phyloP scores from a whole-genome alignment of 2,797 vertebrate species.

The Scleropages formosus region DNA sequence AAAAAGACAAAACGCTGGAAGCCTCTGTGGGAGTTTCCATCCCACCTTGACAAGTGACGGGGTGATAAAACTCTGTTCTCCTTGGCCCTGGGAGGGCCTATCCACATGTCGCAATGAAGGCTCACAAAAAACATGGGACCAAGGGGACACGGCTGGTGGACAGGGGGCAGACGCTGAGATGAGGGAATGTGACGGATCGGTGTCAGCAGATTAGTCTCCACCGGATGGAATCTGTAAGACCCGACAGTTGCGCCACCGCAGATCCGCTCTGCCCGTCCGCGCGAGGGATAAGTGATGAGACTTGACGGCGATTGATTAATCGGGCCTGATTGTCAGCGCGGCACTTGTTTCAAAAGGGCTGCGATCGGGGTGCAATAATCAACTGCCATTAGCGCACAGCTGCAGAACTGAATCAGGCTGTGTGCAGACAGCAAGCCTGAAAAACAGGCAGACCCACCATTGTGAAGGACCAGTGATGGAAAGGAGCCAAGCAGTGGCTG shows the following conservation, averaged over 20 bases:
- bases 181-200: constrained; percentile 3
- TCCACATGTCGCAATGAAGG: constrained; percentile 12
- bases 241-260: constrained; percentile 21
- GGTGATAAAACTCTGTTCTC: constrained; percentile 16
- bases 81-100: not conserved
- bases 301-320: constrained; percentile 28
- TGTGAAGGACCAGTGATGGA: constrained; percentile 8
- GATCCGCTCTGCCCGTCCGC: constrained; percentile 12
- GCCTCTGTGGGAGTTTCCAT: constrained; percentile 5
- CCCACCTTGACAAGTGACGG: not conserved
- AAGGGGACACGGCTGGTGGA: not conserved
- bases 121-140: constrained; percentile 4
- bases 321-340: constrained; percentile 30
- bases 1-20: not conserved
- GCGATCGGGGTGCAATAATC: constrained; percentile 26
- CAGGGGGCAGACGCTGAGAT: not conserved
- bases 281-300: constrained; percentile 27
- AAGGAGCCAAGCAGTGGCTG: not conserved
- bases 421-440: not conserved
- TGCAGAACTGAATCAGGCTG: not conserved
- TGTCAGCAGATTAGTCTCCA: constrained; percentile 21
- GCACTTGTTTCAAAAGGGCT: constrained; percentile 28
- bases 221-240: not conserved
- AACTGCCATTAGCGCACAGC: constrained; percentile 26
- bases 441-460: not conserved